phyloP scores from a whole-genome alignment of 53 echinoderm and acorn worm species.

The Temnopleurus reevesii region DNA sequence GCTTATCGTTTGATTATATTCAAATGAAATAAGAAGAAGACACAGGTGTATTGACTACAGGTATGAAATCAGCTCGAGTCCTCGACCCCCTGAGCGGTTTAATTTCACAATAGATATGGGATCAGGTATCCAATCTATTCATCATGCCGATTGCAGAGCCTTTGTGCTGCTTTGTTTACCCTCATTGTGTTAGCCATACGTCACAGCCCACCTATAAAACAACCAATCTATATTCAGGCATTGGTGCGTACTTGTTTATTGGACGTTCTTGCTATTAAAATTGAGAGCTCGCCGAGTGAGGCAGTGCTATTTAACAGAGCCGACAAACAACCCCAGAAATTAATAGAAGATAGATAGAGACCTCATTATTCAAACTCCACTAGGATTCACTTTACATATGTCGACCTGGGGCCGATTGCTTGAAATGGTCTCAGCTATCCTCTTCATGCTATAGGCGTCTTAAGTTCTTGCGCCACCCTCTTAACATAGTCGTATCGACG shows the following conservation, averaged over 20 bases:
- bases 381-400: not conserved
- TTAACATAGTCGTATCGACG: too few relatives aligned
- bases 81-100: not conserved
- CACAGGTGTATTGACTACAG: too few relatives aligned
- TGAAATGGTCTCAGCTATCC: too few relatives aligned
- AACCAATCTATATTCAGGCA: constrained; percentile 7
- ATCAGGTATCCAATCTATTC: not conserved
- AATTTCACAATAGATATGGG: not conserved
- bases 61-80: not conserved
- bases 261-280: not conserved
- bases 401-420: too few relatives aligned
- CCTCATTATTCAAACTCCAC: not conserved
- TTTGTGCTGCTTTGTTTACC: constrained; percentile 1
- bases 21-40: too few relatives aligned
- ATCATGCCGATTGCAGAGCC: not conserved
- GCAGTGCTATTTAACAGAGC: not conserved
- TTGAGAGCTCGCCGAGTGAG: too few relatives aligned
- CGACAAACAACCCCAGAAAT: not conserved
- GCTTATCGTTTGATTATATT: too few relatives aligned
- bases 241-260: constrained; percentile 28
- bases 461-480: too few relatives aligned
- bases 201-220: not conserved
- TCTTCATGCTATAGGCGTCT: too few relatives aligned
- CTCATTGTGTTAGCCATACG: not conserved
- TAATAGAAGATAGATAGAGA: not conserved